These are phyloP conservation scores for Antitype chi DNA, from an alignment of 2,888 invertebrate genomes.

Conservation along the genomic window DNA sequence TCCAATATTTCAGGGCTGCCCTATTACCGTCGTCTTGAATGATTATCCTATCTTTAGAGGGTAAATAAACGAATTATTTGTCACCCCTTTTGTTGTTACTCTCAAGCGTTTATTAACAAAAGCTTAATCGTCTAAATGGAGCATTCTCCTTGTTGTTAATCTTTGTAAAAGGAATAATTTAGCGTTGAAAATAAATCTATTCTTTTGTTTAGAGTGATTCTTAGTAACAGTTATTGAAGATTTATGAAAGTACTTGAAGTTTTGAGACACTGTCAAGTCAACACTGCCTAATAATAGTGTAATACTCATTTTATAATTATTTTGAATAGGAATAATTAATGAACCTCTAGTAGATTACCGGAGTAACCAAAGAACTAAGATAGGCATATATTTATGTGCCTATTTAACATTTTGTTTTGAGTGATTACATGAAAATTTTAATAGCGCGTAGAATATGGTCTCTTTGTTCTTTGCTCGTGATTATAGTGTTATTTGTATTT, in stretches of 20 bases:
- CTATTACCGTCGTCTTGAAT: slow-evolving; percentile 67
- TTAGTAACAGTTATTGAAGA: slow-evolving; percentile 56
- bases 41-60: slow-evolving; percentile 73
- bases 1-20: slow-evolving; percentile 57
- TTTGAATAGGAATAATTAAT: slow-evolving; percentile 28
- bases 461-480: background rate
- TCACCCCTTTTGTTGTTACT: slow-evolving; percentile 84
- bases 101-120: slow-evolving; percentile 84
- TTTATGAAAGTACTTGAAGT: slow-evolving; percentile 43
- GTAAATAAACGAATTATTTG: slow-evolving; percentile 85
- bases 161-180: slow-evolving; percentile 81
- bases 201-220: slow-evolving; percentile 74
- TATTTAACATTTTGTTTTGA: background rate
- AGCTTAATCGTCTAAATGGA: slow-evolving; percentile 86
- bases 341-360: background rate
- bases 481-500: background rate
- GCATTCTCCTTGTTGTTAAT: slow-evolving; percentile 80
- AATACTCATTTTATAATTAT: slow-evolving; percentile 1
- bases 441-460: background rate
- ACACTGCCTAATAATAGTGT: slow-evolving; percentile 14
- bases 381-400: background rate
- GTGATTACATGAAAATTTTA: background rate
- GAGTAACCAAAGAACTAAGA: background rate
- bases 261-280: slow-evolving; percentile 31
- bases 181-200: slow-evolving; percentile 80